Base-by-base conservation (phyloP, 1,140 invertebrate genomes). In the Plectus sambesii region DNA sequence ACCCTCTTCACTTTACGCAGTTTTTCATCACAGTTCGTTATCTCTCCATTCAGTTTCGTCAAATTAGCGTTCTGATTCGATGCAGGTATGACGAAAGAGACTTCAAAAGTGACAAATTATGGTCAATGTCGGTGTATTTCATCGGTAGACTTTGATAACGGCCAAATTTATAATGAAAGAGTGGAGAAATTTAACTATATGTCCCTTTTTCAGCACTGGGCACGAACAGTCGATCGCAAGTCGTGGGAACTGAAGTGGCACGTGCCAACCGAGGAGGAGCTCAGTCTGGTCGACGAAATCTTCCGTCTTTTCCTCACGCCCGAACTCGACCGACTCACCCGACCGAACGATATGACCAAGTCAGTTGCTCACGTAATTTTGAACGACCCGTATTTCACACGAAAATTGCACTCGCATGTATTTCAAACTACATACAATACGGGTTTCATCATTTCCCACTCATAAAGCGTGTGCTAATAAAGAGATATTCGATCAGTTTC, bases 181-280 rank as follows among this genome's bases (percentile, higher is more conserved):
- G n/a, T n/a, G n/a, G n/a, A n/a, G n/a, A n/a, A 24, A 39, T 47
- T 49, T 48, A 40, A 25, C 25, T 2, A 41, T 12, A 47, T 3
- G 30, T 22, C 15, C 39, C 26, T 59, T 48, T 52, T 56, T 2
- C 56, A 80, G 80, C 80, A 87, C 52, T 93, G 87, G 88, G 87
- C 83, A 0, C 74, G 78, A 48, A 72, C 79, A 1, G 76, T 78
- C 8, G 70, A 83, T 57, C 61, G 82, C 3, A 70, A 81, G 23
- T 73, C 79, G 2, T 68, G 84, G 8, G 74, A 79, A 5, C 72
- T 87, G 2, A 71, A 81, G 33, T 90, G 83, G 83, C 83, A 85
- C 63, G 69, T 80, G 15, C 85, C 87, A 0, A 75, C 71, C 19
- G 68, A 76, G 19, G 76, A 80, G 45, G 85, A 88, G 69, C 74